A percentile compares a stretch with the other conserved stretches of the same genome.
phyloP scores from a whole-genome alignment of 2,888 invertebrate species.

The Tuberolachnus salignus region DNA sequence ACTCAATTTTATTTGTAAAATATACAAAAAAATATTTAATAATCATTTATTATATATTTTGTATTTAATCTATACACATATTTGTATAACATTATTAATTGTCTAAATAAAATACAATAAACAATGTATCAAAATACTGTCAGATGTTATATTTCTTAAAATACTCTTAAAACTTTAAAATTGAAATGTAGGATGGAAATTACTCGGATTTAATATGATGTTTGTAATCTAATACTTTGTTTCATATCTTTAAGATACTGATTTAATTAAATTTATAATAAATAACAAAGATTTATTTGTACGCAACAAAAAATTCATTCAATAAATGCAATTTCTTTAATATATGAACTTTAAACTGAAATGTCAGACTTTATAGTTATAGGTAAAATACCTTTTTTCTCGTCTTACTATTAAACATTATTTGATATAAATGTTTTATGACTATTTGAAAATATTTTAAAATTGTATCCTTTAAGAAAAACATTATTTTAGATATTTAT shows the following conservation, averaged over 20 bases:
- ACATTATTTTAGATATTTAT: background rate
- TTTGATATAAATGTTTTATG: background rate
- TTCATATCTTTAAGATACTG: background rate
- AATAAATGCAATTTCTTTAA: conserved; percentile 12
- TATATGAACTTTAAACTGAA: background rate
- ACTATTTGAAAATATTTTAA: background rate
- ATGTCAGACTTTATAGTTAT: too few relatives aligned
- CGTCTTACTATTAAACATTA: background rate
- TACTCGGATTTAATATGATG: background rate
- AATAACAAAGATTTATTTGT: background rate
- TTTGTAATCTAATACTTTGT: background rate
- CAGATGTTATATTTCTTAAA: too few relatives aligned
- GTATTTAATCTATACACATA: conserved; percentile 30
- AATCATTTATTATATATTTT: background rate
- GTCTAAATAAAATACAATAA: conserved; percentile 6
- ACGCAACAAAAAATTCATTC: conserved; percentile 8
- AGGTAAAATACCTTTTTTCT: conserved; percentile 11
- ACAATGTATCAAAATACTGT: background rate
- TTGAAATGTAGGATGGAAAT: conserved; percentile 6
- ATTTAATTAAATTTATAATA: conserved; percentile 10
- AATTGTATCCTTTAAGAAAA: background rate
- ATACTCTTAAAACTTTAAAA: background rate
- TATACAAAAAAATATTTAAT: background rate
- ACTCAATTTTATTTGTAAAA: background rate
- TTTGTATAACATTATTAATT: conserved; percentile 16